Evolutionary conservation across 2,113 vertebrate species (phyloP).

Genomic region (Cyprinodon tularosa): DNA sequence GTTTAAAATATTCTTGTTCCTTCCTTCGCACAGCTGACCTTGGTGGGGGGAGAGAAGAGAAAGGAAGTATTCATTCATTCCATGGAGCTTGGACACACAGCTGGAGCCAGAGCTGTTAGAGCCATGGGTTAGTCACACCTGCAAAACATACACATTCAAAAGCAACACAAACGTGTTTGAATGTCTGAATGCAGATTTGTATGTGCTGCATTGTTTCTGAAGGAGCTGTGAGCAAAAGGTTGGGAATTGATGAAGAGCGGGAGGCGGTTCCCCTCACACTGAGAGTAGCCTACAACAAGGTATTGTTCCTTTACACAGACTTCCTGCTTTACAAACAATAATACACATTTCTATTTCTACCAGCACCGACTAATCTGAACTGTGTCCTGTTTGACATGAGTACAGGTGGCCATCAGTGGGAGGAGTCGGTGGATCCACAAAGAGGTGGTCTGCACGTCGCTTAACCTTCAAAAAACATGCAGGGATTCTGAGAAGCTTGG

Average conservation of each 20-base stretch:
- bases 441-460: constrained; percentile 89
- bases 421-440: constrained; percentile 85
- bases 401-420: constrained; percentile 88
- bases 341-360: neutral
- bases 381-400: neutral
- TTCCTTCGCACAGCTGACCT: constrained; percentile 81
- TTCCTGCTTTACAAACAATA: constrained; percentile 1
- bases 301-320: constrained; percentile 45
- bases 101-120: constrained; percentile 89
- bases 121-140: constrained; percentile 85
- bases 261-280: constrained; percentile 91
- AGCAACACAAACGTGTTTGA: neutral
- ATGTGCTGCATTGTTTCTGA: constrained; percentile 5
- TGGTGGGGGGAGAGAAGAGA: constrained; percentile 86
- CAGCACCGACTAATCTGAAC: neutral
- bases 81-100: constrained; percentile 92
- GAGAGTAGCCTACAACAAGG: constrained; percentile 91
- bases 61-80: constrained; percentile 94
- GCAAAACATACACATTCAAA: constrained; percentile 1
- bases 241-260: constrained; percentile 92
- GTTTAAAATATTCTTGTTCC: neutral
- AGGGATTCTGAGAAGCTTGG: constrained; percentile 85
- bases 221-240: constrained; percentile 92
- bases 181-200: constrained; percentile 7
- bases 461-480: constrained; percentile 90